Evolutionary conservation across 2,888 invertebrate genomes (phyloP).

Genomic region (Tineola bisselliella): DNA sequence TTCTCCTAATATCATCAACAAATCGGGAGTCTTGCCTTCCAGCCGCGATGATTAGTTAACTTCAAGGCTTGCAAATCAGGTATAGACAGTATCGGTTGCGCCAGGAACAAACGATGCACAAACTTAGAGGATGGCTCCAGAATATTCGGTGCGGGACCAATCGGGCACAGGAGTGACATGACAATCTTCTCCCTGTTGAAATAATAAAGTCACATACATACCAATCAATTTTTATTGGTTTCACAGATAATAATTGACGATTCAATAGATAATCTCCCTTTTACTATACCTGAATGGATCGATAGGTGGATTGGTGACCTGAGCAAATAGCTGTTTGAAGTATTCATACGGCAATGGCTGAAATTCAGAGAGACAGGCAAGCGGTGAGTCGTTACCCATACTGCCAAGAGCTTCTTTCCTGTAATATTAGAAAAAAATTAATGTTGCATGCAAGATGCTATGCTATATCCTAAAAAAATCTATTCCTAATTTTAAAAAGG

Average conservation of each 20-base stretch:
- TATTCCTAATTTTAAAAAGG: no score
- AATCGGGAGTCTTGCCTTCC: constrained; percentile 76
- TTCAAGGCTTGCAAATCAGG: constrained; percentile 90
- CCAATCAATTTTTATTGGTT: no score
- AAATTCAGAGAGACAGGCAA: constrained; percentile 95
- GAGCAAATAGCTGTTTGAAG: constrained; percentile 99
- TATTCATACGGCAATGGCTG: constrained; percentile 96
- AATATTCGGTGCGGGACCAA: constrained; percentile 96
- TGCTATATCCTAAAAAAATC: no score
- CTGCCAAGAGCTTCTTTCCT: constrained; percentile 98
- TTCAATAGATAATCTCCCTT: no score
- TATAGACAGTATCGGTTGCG: constrained; percentile 93
- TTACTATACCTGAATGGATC: constrained; percentile 95
- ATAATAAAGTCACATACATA: no score
- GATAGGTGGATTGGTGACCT: constrained; percentile 99
- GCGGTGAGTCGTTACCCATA: constrained; percentile 98
- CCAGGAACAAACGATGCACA: constrained; percentile 88
- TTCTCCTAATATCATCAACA: no score
- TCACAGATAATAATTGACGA: no score
- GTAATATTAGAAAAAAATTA: constrained; percentile 23
- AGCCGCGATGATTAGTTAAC: constrained; percentile 82
- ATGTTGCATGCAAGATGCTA: background rate
- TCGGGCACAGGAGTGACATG: constrained; percentile 97
- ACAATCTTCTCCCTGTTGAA: constrained; percentile 89
- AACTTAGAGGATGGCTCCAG: constrained; percentile 88